These are phyloP conservation scores for Borostomias antarcticus DNA, from an alignment of 2,797 vertebrate genomes.

Conservation along the genomic window DNA sequence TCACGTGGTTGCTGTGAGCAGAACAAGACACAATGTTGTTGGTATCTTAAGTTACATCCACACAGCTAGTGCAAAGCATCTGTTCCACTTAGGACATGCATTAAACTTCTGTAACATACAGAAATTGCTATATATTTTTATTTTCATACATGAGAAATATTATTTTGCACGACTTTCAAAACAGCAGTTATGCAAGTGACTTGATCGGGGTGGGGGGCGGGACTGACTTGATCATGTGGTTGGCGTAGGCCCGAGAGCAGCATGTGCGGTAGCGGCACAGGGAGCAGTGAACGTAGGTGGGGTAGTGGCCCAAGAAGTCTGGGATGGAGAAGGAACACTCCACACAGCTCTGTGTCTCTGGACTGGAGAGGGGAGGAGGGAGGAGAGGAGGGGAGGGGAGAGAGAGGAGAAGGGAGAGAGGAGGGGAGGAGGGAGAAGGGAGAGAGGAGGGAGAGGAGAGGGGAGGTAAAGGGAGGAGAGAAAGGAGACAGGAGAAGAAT, in stretches of 20 bases:
- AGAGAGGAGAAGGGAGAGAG: no score
- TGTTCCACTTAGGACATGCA: no score
- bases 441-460: background rate
- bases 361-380: constrained; percentile 52
- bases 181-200: no score
- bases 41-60: no score
- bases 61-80: no score
- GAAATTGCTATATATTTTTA: no score
- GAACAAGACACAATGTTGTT: constrained; percentile 4
- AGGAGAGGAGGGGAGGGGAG: constrained; percentile 1
- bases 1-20: constrained; percentile 80
- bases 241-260: constrained; percentile 92
- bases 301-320: constrained; percentile 85
- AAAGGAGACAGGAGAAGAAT: background rate
- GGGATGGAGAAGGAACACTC: constrained; percentile 86
- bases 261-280: constrained; percentile 90
- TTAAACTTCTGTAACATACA: no score
- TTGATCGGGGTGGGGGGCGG: no score
- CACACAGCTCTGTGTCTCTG: constrained; percentile 79
- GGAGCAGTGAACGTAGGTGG: constrained; percentile 88
- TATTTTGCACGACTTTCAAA: no score
- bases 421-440: background rate
- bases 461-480: background rate
- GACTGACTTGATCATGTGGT: constrained; percentile 97
- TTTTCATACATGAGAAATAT: no score